Evolutionary conservation across 37 sponge, comb jelly and placozoan genomes (phyloP), one percentile per base, ranked within the genome.

Genomic region (Aphrocallistes beatrix): DNA sequence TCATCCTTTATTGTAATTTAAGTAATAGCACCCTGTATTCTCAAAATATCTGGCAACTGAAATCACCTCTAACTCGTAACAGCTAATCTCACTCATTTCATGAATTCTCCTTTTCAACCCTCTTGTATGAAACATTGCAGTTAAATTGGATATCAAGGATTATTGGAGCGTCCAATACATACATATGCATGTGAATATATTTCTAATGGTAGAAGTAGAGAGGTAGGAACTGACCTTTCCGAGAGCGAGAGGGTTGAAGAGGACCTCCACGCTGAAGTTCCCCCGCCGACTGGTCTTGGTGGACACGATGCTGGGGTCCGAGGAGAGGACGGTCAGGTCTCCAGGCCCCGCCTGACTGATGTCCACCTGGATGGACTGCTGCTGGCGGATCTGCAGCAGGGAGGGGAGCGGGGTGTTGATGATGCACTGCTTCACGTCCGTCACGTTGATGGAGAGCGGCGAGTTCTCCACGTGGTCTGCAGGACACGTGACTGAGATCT

Each of bases 311-410:
- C 75, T 60, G 17, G 87, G 87, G 9, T 51, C 86, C 1, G 50
- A 36, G 23, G 83, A 50, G 23, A n/a, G 34, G 30, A 90, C 84
- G 9, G 69, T 38, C 6, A 91, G 40, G 19, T 40, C 51, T 16
- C 91, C 92, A 0, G 83, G 85, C 37, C 96, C 96, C 30, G 91
- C 94, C 23, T 69, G 87, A 19, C 89, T 88, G 36, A 86, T 91
- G 82, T 86, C 82, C 9, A 96, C 87, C 21, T 81, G 51, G 39
- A 96, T 42, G 23, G 60, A 51, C 0, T 81, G 0, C 17, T 85
- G 91, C 23, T 87, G 83, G 0, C 86, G 86, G 40, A 91, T 23
- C 17, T 91, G 90, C 37, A 91, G 36, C 75, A 13, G 8, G 75
- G 6, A 25, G 75, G 75, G 75, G 17, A 60, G 75, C 10, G 75